Percentiles rank a stretch among this genome's conserved stretches.
These are phyloP conservation scores for Corynorhinus townsendii DNA, from an alignment of 2,113 vertebrate genomes.

Conservation along the genomic window DNA sequence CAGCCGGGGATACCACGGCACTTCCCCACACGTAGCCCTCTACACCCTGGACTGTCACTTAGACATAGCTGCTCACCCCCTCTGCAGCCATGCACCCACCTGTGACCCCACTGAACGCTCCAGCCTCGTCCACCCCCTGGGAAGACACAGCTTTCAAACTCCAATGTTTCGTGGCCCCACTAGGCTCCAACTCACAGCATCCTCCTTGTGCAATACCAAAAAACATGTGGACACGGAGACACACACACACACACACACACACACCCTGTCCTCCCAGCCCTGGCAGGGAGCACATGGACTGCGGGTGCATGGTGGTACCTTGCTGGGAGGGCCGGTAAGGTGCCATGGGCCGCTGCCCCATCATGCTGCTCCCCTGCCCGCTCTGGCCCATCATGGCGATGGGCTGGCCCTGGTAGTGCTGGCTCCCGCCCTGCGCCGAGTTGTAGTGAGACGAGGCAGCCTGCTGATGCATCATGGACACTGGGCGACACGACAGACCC, in stretches of 20 bases:
- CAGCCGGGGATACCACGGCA: neutral
- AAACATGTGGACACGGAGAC: no score
- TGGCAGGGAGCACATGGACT: neutral
- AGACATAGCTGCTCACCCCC: neutral
- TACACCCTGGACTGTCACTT: neutral
- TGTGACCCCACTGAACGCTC: fast-evolving
- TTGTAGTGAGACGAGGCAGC: conserved; percentile 91
- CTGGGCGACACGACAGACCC: conserved; percentile 70
- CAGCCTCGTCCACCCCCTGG: neutral
- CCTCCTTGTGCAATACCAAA: neutral
- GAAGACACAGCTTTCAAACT: neutral
- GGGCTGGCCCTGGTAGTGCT: conserved; percentile 94
- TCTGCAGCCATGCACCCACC: fast-evolving
- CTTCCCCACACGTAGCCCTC: neutral
- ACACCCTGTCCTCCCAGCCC: neutral
- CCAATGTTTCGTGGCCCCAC: neutral
- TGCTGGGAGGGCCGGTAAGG: conserved; percentile 93
- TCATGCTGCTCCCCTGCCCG: conserved; percentile 90
- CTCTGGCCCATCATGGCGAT: conserved; percentile 95
- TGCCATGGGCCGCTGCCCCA: conserved; percentile 92
- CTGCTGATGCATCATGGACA: conserved; percentile 98
- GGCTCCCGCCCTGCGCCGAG: conserved; percentile 87
- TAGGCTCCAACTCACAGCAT: neutral
- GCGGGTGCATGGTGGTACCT: conserved; percentile 78
- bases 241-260: no score